These are phyloP conservation scores for Brachyhypopomus gauderio DNA, from an alignment of 2,113 vertebrate species.

Conservation along the genomic window DNA sequence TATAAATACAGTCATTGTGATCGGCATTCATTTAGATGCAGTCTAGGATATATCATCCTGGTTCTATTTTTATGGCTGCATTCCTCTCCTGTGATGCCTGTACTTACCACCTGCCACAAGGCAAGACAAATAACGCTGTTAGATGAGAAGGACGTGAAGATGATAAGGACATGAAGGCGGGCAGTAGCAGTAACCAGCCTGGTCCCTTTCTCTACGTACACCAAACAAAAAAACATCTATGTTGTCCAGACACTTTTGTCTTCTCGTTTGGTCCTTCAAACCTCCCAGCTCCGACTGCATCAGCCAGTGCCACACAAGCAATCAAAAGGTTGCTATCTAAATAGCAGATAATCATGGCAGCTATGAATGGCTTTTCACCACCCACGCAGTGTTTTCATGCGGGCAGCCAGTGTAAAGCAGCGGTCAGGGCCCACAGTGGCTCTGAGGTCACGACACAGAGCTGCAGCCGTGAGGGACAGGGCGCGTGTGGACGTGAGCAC, in stretches of 20 bases:
- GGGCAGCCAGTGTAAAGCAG: neutral
- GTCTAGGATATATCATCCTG: neutral
- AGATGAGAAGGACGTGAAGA: neutral
- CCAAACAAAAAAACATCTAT: neutral
- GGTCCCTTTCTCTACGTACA: neutral
- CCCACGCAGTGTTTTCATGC: constrained; percentile 8
- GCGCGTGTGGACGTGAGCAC: neutral
- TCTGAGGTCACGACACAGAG: constrained; percentile 16
- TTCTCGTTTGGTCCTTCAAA: neutral
- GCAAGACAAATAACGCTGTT: neutral
- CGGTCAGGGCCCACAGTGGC: neutral
- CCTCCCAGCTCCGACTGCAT: neutral
- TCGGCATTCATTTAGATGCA: neutral
- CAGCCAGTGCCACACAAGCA: neutral
- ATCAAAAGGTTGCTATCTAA: neutral
- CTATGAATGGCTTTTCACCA: neutral
- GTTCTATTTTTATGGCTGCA: neutral
- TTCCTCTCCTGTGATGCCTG: neutral
- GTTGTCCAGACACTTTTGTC: neutral
- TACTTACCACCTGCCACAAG: constrained; percentile 22
- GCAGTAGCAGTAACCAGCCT: neutral
- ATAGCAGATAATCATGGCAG: neutral
- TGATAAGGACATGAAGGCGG: neutral
- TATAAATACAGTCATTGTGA: constrained; percentile 18
- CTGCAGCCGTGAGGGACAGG: neutral